These are phyloP conservation scores for Alethe diademata DNA, from an alignment of 2,113 vertebrate genomes.

Conservation along the genomic window DNA sequence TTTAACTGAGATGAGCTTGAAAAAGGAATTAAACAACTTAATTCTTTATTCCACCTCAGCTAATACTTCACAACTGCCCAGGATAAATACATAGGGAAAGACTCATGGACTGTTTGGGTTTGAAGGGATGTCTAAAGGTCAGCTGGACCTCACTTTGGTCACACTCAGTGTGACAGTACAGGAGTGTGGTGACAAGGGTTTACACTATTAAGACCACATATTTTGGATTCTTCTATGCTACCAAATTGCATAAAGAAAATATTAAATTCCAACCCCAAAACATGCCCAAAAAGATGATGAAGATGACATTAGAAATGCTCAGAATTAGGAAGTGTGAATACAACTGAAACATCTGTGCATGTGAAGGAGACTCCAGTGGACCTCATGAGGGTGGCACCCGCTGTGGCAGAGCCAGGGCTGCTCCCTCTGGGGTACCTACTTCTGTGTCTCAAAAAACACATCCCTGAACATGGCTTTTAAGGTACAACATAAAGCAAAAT, in stretches of 20 bases:
- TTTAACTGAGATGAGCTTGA: not conserved
- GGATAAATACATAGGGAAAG: not conserved
- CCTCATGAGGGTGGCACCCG: rapidly evolving
- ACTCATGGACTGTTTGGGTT: not conserved
- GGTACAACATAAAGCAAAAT: not conserved
- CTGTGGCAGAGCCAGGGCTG: not conserved
- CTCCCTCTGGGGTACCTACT: not conserved
- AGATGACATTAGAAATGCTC: not conserved
- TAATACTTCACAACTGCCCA: not conserved
- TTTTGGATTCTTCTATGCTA: not conserved
- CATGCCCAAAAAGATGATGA: not conserved
- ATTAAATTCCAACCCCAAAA: not conserved
- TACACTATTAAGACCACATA: not conserved
- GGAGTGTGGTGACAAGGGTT: not conserved
- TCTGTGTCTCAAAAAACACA: not conserved
- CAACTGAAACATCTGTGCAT: not conserved
- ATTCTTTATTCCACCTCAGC: not conserved
- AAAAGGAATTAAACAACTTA: not conserved
- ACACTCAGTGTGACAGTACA: not conserved
- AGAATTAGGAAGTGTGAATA: not conserved
- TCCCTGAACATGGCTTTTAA: not conserved
- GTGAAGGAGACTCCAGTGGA: not conserved
- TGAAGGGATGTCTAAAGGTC: not conserved
- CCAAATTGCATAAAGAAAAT: not conserved
- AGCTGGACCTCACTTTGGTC: not conserved